phyloP scores from a whole-genome alignment of 2,888 invertebrate genomes.

The Calephelis perditalis region DNA sequence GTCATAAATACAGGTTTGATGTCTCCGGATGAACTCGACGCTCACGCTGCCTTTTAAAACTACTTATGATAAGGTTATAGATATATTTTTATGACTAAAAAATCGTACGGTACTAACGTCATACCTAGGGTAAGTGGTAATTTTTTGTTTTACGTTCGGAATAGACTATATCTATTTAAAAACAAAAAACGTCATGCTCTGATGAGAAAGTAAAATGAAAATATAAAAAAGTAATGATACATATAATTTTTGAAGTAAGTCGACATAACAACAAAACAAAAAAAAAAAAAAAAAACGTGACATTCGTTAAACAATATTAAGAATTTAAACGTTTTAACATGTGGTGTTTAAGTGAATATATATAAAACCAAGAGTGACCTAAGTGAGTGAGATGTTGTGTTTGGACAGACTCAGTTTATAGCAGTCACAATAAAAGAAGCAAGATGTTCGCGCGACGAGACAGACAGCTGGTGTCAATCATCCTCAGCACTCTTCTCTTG shows the following conservation, averaged over 20 bases:
- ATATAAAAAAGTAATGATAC: no score
- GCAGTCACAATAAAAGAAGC: slow-evolving; percentile 28
- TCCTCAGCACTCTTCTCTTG: slow-evolving; percentile 66
- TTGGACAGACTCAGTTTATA: slow-evolving; percentile 28
- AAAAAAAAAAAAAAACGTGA: not conserved
- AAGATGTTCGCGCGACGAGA: slow-evolving; percentile 57
- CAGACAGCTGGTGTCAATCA: slow-evolving; percentile 59
- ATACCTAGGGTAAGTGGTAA: no score
- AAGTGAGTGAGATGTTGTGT: slow-evolving; percentile 20
- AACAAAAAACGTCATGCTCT: not conserved
- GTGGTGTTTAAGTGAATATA: not conserved
- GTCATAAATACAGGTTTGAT: no score
- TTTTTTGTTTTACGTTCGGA: no score
- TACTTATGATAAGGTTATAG: no score
- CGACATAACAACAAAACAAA: no score
- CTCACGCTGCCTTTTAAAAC: no score
- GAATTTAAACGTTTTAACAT: not conserved
- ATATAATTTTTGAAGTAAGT: no score
- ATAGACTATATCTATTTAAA: not conserved
- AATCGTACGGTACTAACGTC: no score
- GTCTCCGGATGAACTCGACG: no score
- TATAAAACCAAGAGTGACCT: not conserved
- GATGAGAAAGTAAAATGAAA: no score
- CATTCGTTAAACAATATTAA: not conserved
- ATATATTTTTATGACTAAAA: no score